Evolutionary conservation across 2,888 invertebrate genomes (phyloP).

Genomic region (Schrankia costaestrigalis): DNA sequence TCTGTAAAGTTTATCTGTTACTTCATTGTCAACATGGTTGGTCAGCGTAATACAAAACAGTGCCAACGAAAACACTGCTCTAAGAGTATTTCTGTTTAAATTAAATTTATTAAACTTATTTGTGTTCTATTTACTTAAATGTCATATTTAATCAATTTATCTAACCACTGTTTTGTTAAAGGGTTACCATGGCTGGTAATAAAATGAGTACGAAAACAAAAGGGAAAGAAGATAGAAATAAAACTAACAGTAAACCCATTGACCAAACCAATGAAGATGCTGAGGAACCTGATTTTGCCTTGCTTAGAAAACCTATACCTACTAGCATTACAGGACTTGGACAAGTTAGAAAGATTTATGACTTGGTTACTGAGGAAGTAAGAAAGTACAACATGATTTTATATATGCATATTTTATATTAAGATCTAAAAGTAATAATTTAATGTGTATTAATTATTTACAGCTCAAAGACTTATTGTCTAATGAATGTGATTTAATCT

Average conservation of each 20-base stretch:
- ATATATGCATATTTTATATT: background rate
- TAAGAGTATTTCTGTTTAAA: too few relatives aligned
- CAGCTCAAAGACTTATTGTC: constrained; percentile 87
- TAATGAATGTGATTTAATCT: constrained; percentile 92
- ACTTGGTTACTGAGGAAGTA: constrained; percentile 89
- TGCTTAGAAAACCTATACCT: constrained; percentile 83
- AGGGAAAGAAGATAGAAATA: constrained; percentile 63
- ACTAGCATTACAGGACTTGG: constrained; percentile 85
- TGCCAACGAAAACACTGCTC: constrained; percentile 29
- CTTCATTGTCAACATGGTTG: constrained; percentile 42
- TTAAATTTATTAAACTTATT: too few relatives aligned
- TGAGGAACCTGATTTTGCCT: constrained; percentile 76
- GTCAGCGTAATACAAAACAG: constrained; percentile 49
- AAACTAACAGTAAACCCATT: constrained; percentile 48
- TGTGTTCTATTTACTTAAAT: background rate
- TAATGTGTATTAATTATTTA: constrained; percentile 29
- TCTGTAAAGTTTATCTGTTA: constrained; percentile 26
- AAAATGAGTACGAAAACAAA: constrained; percentile 66
- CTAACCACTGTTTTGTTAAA: constrained; percentile 2
- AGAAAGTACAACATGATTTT: constrained; percentile 22
- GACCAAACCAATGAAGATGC: constrained; percentile 55
- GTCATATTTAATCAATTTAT: constrained; percentile 1
- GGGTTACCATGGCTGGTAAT: constrained; percentile 65
- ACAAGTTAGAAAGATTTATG: constrained; percentile 86
- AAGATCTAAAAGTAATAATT: background rate